Conservation (phyloP, 2,113 vertebrate genomes). For the Haemorhous mexicanus region DNA sequence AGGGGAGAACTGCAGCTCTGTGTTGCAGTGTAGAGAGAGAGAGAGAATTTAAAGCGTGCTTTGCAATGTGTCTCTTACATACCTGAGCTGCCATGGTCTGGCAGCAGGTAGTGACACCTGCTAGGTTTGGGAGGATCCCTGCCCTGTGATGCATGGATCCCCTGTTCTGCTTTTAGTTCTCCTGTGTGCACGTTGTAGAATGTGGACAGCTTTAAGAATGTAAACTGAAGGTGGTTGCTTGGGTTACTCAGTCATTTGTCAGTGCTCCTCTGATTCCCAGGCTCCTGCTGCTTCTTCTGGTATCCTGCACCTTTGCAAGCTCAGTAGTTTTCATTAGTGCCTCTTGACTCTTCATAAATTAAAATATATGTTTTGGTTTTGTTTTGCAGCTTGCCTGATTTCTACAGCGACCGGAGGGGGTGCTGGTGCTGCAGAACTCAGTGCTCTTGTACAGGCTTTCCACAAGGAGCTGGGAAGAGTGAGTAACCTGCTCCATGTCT, state of each 20-base stretch:
- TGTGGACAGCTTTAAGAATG: neutral
- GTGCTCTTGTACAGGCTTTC: neutral
- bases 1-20: neutral
- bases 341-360: neutral
- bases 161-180: neutral
- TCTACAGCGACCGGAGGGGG: neutral
- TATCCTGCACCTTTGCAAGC: neutral
- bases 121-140: neutral
- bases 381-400: slow-evolving; percentile 23
- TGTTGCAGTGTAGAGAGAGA: neutral
- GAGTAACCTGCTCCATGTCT: neutral
- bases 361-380: neutral
- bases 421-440: neutral
- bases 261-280: neutral
- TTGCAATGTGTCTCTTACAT: rapidly evolving
- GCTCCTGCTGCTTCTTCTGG: neutral
- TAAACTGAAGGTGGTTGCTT: neutral
- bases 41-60: neutral
- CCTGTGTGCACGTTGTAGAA: neutral
- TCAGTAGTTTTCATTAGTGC: neutral
- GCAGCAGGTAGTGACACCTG: neutral
- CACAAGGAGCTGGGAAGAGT: slow-evolving; percentile 36
- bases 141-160: neutral
- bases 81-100: neutral
- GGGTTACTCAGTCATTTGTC: neutral